Percentiles rank a stretch among this genome's conserved stretches.
phyloP scores from a whole-genome alignment of 2,888 invertebrate genomes.

The Cyaniris semiargus region DNA sequence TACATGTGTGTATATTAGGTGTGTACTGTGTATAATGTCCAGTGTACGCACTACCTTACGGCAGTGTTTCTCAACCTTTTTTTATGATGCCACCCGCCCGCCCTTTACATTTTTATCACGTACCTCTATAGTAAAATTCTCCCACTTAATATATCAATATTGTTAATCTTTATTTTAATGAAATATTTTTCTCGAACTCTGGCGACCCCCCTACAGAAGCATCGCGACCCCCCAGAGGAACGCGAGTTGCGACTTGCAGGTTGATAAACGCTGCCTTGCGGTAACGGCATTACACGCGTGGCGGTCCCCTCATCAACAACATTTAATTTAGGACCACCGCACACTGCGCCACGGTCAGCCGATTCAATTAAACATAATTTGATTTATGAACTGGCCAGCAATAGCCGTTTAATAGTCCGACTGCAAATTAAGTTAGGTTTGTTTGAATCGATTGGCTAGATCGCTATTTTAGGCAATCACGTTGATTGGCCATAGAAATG shows the following conservation, averaged over 20 bases:
- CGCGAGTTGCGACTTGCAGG: not conserved
- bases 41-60: conserved; percentile 2
- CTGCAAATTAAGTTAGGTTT: conserved; percentile 6
- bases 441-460: not conserved
- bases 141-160: no score
- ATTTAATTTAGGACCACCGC: conserved; percentile 25
- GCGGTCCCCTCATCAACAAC: conserved; percentile 26
- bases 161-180: no score
- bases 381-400: conserved; percentile 5
- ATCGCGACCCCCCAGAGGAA: no score
- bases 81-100: no score
- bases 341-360: conserved; percentile 22
- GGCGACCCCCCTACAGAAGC: no score
- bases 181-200: no score
- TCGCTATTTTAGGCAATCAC: not conserved
- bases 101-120: no score
- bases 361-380: conserved; percentile 22
- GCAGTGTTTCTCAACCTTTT: no score
- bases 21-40: not conserved
- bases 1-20: not conserved
- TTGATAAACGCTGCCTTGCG: not conserved
- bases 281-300: conserved; percentile 15
- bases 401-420: conserved; percentile 20
- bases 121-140: no score
- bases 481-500: not conserved